Base-by-base conservation (phyloP, 2,113 vertebrate species). In the Albula glossodonta region DNA sequence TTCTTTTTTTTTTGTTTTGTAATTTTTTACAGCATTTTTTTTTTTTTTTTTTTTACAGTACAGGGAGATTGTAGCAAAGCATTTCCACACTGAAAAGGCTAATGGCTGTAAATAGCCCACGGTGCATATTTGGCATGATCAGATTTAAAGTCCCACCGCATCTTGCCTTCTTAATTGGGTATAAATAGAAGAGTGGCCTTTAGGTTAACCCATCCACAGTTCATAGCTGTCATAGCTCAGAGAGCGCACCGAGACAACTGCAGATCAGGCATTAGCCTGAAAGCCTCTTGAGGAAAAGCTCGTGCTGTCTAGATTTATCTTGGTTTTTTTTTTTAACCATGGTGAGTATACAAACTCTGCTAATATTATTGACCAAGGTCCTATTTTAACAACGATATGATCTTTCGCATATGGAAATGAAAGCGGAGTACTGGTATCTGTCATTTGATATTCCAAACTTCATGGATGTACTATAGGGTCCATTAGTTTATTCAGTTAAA, bases 181-280 rank as follows among this genome's bases (percentile, higher is more conserved):
- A 89, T 88, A 90, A 89, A 88, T 85, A 90, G 87, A 53, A 78
- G 15, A 50, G 50, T 86, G 81, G 83, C 89, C 89, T 90, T 90
- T 90, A 51, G 81, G 86, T 80, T 79, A 80, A 52, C 80, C 86
- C 51, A 41, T 63, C 57, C 50, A 80, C 57, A 57, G 41, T 22
- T 82, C 87, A 90, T 90, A 82, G 78, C 87, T 88, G 56, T 81
- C 87, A 87, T 87, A 87, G 84, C 87, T 84, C 51, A 53, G 77
- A 74, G 77, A 70, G 51, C 79, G n/a, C 51, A 41, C 50, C 41
- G 31, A 60, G 48, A 81, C 53, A 85, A 82, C 83, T 83, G 81
- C 17, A 52, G 10, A n/a, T 78, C 50, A n/a, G 74, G 53, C 8
- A 51, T n/a, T 63, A 83, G 31, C 3, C 63, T 78, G 51, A 19